A percentile compares a stretch with the other conserved stretches of the same genome.
These are phyloP conservation scores for Lamellibrachia columna DNA, from an alignment of 2,888 invertebrate genomes.

Conservation along the genomic window DNA sequence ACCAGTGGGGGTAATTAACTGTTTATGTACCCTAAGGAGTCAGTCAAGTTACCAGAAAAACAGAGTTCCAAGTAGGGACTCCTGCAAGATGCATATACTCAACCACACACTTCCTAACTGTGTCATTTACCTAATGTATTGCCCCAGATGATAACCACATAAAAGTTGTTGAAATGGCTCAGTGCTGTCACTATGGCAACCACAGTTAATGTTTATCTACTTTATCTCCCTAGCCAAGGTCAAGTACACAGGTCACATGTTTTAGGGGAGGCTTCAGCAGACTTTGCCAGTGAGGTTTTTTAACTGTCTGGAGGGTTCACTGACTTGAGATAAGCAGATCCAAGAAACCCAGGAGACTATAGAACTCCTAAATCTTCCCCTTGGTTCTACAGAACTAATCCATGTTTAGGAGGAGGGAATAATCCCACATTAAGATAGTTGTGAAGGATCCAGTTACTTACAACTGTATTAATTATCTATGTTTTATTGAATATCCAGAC, in stretches of 20 bases:
- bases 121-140: not conserved
- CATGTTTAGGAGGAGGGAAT: not conserved
- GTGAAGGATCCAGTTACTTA: not conserved
- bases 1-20: not conserved
- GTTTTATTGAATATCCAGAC: not conserved
- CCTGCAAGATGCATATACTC: not conserved
- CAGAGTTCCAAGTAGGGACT: conserved; percentile 10
- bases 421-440: not conserved
- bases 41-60: not conserved
- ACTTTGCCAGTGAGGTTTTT: not conserved
- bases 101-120: not conserved
- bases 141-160: not conserved
- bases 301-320: not conserved
- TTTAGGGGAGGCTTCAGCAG: not conserved
- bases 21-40: not conserved
- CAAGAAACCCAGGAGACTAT: not conserved
- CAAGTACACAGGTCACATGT: not conserved
- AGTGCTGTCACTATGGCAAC: not conserved
- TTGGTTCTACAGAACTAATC: not conserved
- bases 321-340: not conserved
- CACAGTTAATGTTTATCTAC: not conserved
- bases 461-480: not conserved
- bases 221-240: not conserved
- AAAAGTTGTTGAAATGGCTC: not conserved
- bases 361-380: not conserved